phyloP scores from a whole-genome alignment of 2,797 vertebrate species.

The Apodemus agrarius region DNA sequence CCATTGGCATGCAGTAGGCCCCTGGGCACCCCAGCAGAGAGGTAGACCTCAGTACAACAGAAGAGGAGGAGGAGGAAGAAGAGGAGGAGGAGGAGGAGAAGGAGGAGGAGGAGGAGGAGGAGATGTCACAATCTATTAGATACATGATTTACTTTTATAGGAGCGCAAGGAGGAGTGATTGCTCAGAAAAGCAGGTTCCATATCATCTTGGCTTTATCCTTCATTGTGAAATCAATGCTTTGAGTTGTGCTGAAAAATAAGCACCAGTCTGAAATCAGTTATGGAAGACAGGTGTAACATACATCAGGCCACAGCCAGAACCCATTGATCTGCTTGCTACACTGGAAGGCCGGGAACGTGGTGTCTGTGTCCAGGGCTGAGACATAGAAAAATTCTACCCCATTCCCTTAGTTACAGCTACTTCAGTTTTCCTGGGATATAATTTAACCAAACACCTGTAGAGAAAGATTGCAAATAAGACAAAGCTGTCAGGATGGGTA shows the following conservation, averaged over 20 bases:
- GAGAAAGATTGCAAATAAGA: not conserved
- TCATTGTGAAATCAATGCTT: constrained; percentile 44
- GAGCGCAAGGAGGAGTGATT: not conserved
- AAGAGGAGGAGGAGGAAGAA: not conserved
- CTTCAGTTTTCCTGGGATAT: not conserved
- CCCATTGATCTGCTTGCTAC: not conserved
- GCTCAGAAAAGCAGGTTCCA: not conserved
- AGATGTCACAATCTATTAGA: not conserved
- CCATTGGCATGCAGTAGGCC: not conserved
- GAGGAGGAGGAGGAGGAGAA: not conserved
- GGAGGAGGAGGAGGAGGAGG: not conserved
- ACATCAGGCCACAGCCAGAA: not conserved
- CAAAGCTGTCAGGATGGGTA: not conserved
- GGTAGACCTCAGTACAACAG: not conserved
- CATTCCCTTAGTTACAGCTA: not conserved
- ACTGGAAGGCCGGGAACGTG: not conserved
- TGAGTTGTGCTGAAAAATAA: constrained; percentile 57
- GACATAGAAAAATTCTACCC: not conserved
- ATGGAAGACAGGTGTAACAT: constrained; percentile 2
- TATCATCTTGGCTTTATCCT: constrained; percentile 29
- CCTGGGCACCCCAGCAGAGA: not conserved
- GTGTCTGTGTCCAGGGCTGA: not conserved
- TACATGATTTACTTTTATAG: not conserved
- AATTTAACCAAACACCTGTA: not conserved
- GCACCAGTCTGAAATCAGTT: not conserved